phyloP scores from a whole-genome alignment of 2,797 vertebrate genomes.

The Coreius guichenoti region DNA sequence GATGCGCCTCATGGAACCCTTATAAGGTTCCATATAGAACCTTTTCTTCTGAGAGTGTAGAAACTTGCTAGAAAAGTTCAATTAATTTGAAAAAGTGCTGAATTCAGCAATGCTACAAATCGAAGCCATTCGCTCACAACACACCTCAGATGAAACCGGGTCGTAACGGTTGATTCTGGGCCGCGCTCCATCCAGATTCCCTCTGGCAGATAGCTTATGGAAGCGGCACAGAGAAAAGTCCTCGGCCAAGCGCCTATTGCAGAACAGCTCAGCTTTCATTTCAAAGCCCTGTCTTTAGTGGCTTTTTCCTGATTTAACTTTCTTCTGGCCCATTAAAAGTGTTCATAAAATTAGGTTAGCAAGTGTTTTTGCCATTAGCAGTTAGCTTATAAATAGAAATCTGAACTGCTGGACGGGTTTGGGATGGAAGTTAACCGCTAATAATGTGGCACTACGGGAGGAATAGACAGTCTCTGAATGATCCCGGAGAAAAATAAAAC shows the following conservation, averaged over 20 bases:
- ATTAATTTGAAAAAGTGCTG: conserved; percentile 17
- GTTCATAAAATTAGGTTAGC: conserved; percentile 53
- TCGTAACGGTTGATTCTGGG: conserved; percentile 60
- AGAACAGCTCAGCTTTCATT: conserved; percentile 59
- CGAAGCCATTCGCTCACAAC: conserved; percentile 76
- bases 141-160: conserved; percentile 69
- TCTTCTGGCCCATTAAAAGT: conserved; percentile 51
- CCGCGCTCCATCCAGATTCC: conserved; percentile 64
- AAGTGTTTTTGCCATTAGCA: conserved; percentile 58
- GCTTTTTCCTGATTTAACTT: conserved; percentile 50
- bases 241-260: conserved; percentile 64
- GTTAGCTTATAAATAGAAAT: conserved; percentile 56
- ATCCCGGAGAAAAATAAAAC: conserved; percentile 40
- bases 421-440: conserved; percentile 51
- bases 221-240: conserved; percentile 49
- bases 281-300: conserved; percentile 50
- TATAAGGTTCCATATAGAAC: background rate
- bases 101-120: conserved; percentile 77
- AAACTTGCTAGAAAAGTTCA: background rate
- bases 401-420: conserved; percentile 18
- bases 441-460: conserved; percentile 38
- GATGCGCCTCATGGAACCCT: too few species aligned
- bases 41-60: background rate
- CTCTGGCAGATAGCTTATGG: conserved; percentile 46
- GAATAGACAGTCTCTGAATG: conserved; percentile 39